Evolutionary conservation across 1,140 invertebrate genomes (phyloP).

Genomic region (Drosophila pseudoananassae): DNA sequence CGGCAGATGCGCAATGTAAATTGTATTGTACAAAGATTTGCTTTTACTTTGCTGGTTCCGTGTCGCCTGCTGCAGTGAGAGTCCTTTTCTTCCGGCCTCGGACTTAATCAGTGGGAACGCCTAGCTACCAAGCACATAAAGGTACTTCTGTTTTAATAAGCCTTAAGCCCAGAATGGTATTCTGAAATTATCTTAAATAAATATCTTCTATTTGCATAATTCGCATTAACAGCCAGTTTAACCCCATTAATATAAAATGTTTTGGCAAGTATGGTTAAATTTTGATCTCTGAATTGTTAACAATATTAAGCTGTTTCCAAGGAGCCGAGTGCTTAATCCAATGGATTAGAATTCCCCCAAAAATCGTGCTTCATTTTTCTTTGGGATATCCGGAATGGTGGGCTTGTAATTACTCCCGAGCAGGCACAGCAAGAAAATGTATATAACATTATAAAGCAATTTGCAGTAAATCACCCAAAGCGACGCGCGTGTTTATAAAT

Average conservation of each 20-base stretch:
- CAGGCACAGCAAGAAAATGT: constrained; percentile 70
- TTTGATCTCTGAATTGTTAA: constrained; percentile 41
- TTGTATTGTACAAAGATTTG: constrained; percentile 60
- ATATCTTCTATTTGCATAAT: constrained; percentile 1
- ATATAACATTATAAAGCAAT: constrained; percentile 83
- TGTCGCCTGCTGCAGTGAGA: constrained; percentile 18
- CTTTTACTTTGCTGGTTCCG: constrained; percentile 35
- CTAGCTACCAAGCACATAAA: not conserved
- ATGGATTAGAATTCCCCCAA: constrained; percentile 35
- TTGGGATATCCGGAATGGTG: constrained; percentile 11
- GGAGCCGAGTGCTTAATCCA: constrained; percentile 49
- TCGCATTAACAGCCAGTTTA: not conserved
- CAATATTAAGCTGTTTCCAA: constrained; percentile 11
- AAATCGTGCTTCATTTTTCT: constrained; percentile 35
- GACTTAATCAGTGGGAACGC: constrained; percentile 26
- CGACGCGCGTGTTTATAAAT: constrained; percentile 80
- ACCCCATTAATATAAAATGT: not conserved
- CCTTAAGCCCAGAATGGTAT: too few species aligned
- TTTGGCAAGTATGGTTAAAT: not conserved
- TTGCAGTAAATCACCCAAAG: constrained; percentile 80
- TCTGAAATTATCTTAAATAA: constrained; percentile 4
- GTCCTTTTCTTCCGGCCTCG: constrained; percentile 13
- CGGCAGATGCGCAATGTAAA: constrained; percentile 58
- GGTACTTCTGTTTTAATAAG: not conserved
- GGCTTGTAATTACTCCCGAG: constrained; percentile 66